Conservation (phyloP, 2,888 invertebrate genomes). For the Campoplex nolae region DNA sequence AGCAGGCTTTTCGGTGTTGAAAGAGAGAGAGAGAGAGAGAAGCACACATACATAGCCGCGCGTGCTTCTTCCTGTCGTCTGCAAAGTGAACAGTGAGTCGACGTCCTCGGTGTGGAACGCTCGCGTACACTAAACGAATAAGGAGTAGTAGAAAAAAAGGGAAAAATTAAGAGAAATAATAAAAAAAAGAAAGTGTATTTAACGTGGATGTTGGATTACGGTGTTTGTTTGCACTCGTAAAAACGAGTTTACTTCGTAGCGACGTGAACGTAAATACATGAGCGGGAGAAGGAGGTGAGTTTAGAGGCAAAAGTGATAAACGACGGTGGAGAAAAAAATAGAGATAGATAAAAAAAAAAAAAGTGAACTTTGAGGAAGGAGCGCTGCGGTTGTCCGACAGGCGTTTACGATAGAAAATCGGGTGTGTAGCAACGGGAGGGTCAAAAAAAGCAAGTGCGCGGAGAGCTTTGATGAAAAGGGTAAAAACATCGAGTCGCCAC, state of each 20-base stretch:
- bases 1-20: conserved; percentile 34
- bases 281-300: neutral
- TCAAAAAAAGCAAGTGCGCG: neutral
- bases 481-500: neutral
- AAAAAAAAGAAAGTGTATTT: conserved; percentile 33
- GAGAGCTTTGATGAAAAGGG: neutral
- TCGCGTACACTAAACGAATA: conserved; percentile 30
- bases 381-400: neutral
- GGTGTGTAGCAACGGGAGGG: neutral
- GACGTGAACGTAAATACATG: conserved; percentile 9
- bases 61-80: conserved; percentile 68
- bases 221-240: conserved; percentile 54
- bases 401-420: conserved; percentile 10
- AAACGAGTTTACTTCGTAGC: conserved; percentile 10
- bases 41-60: conserved; percentile 41
- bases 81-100: conserved; percentile 70
- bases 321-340: neutral
- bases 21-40: neutral
- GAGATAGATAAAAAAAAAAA: neutral
- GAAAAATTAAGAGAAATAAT: conserved; percentile 17
- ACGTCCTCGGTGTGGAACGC: conserved; percentile 66
- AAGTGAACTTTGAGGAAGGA: neutral
- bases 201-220: conserved; percentile 54
- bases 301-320: conserved; percentile 2
- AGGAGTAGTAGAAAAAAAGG: conserved; percentile 6